Evolutionary conservation across 2,888 invertebrate species (phyloP).

Genomic region (Phaonia tiefii): DNA sequence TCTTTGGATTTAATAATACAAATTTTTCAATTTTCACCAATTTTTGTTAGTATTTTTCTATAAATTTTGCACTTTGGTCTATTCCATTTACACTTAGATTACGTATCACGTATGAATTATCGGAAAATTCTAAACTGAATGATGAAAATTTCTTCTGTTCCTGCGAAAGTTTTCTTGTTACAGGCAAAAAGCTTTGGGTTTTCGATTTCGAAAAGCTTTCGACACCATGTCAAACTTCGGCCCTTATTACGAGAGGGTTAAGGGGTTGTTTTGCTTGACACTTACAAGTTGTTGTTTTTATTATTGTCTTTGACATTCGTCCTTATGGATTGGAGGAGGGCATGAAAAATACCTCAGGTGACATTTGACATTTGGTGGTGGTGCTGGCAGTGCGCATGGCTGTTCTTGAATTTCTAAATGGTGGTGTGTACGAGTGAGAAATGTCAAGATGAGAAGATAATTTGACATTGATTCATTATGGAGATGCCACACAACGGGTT

Average conservation of each 20-base stretch:
- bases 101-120: slow-evolving; percentile 74
- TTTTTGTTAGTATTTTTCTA: slow-evolving; percentile 58
- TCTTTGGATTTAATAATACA: slow-evolving; percentile 69
- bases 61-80: slow-evolving; percentile 55
- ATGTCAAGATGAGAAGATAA: slow-evolving; percentile 4
- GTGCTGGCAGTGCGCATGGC: slow-evolving; percentile 42
- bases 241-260: no score
- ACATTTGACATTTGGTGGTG: slow-evolving; percentile 62
- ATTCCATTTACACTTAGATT: slow-evolving; percentile 43
- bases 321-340: not conserved
- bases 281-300: slow-evolving; percentile 59
- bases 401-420: not conserved
- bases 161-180: slow-evolving; percentile 45
- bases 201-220: slow-evolving; percentile 43
- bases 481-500: not conserved
- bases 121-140: slow-evolving; percentile 78
- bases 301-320: slow-evolving; percentile 44
- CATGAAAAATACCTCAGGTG: slow-evolving; percentile 30
- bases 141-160: slow-evolving; percentile 71
- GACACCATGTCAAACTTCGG: not conserved
- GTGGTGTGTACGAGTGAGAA: slow-evolving; percentile 10
- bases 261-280: slow-evolving; percentile 40
- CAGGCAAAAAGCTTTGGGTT: slow-evolving; percentile 31
- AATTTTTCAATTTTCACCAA: slow-evolving; percentile 40
- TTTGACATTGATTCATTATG: not conserved